Base-by-base conservation (phyloP, 2,888 invertebrate genomes). In the Thereva nobilitata region DNA sequence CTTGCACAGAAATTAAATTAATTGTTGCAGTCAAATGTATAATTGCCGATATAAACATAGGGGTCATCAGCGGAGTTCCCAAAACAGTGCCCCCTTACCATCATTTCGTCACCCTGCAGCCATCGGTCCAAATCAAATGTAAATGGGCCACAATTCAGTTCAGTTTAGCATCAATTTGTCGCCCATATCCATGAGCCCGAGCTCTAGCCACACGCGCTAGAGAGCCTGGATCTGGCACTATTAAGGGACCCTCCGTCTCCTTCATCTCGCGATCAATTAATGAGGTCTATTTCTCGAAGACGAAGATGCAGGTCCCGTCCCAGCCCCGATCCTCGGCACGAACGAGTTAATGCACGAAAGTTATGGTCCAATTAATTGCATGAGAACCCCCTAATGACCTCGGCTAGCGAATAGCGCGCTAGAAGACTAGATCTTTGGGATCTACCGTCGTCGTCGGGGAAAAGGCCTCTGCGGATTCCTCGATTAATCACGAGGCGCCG, bases 261-360 rank as follows among this genome's bases (percentile, higher is more conserved):
- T 50, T 52, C 52, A 47, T 59, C 52, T 50, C 40, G 50, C 40
- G 50, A 63, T 52, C 52, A 63, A 63, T 63, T 63, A 63, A 63
- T 63, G 63, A 63, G 50, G 63, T 63, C 63, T 50, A 52, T 63
- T 63, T 41, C 41, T 23, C 23, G 23, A 23, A 23, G 23, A 2
- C 23, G 23, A 38, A 63, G 63, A 63, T 63, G 63, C 63, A 50
- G 63, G 63, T 63, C 7, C 34, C 5, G 9, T 5, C 37, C 5
- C 35, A 23, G 12, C 49, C 9, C 7, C 6, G 35, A 23, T 23
- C 23, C 23, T 23, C 23, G 52, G 35, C 34, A 12, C 38, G 64
- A 64, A 64, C 64, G 64, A 64, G 64, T 64, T 64, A 64, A 64
- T 64, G 64, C 42, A 47, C 45, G 37, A 64, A 23, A 64, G 38